phyloP scores from a whole-genome alignment of 1,140 invertebrate genomes.

The Parasteatoda tepidariorum region DNA sequence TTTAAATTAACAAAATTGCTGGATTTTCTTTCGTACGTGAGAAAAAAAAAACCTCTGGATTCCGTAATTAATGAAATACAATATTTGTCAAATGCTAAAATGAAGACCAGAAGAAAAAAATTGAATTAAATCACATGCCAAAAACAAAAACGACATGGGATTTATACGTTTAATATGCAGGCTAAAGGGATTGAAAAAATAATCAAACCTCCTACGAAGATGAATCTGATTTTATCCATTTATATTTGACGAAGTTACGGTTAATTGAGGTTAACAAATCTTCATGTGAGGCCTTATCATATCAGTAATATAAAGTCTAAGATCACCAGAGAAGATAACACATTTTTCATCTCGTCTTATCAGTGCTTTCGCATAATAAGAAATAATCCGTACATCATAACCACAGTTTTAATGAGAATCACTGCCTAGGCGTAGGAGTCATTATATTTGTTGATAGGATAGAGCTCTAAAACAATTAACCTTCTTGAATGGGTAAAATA shows the following conservation, averaged over 20 bases:
- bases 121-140: too few relatives aligned
- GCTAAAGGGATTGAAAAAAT: too few relatives aligned
- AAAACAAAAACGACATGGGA: too few relatives aligned
- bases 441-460: not conserved
- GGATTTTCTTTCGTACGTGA: too few relatives aligned
- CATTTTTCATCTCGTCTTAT: slow-evolving; percentile 31
- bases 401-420: not conserved
- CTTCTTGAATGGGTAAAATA: not conserved
- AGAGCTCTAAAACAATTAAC: slow-evolving; percentile 11
- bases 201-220: not conserved
- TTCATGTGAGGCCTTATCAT: slow-evolving; percentile 31
- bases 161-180: too few relatives aligned
- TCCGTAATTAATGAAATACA: too few relatives aligned
- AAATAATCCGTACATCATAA: not conserved
- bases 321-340: slow-evolving; percentile 18
- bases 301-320: not conserved
- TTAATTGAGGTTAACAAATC: slow-evolving; percentile 34
- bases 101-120: too few relatives aligned
- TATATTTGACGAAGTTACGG: slow-evolving; percentile 15
- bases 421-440: slow-evolving; percentile 1
- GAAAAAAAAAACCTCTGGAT: too few relatives aligned
- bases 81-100: too few relatives aligned
- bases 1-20: too few relatives aligned
- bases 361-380: not conserved
- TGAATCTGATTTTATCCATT: not conserved